A percentile compares a stretch with the other conserved stretches of the same genome.
Evolutionary conservation across 1,140 invertebrate species (phyloP).

Genomic region (Rhagoletis zephyria): DNA sequence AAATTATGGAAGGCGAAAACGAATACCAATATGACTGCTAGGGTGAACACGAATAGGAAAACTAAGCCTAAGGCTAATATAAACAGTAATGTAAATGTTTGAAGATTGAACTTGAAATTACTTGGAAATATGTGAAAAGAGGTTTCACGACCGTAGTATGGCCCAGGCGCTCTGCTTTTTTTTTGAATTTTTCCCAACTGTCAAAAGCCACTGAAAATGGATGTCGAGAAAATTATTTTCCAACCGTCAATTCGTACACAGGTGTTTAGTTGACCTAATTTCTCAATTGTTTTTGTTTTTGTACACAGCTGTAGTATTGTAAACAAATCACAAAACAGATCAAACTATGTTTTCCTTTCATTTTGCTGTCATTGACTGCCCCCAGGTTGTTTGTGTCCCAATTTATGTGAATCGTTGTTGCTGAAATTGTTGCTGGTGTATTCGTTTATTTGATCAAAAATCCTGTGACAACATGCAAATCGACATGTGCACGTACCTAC

Average conservation of each 20-base stretch:
- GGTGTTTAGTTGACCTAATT: conserved; percentile 11
- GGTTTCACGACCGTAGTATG: too few relatives aligned
- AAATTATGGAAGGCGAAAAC: too few relatives aligned
- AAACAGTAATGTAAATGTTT: too few relatives aligned
- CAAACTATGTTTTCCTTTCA: conserved; percentile 27
- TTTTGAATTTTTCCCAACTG: too few relatives aligned
- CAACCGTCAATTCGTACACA: not conserved
- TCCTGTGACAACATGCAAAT: conserved; percentile 43
- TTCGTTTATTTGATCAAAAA: conserved; percentile 23
- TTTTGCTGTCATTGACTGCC: conserved; percentile 29
- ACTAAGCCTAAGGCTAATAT: too few relatives aligned
- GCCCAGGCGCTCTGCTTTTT: too few relatives aligned
- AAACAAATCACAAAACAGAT: conserved; percentile 38
- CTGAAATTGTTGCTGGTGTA: not conserved
- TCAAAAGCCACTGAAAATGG: too few relatives aligned
- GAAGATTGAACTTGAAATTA: too few relatives aligned
- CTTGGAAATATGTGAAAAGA: too few relatives aligned
- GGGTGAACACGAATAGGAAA: too few relatives aligned
- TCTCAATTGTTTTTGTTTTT: not conserved
- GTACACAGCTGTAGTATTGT: not conserved
- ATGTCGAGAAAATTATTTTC: too few relatives aligned
- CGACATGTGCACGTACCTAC: not conserved
- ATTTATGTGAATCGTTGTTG: conserved; percentile 19
- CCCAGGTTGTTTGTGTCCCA: not conserved
- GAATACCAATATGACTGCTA: too few relatives aligned